Conservation (phyloP, 2,888 invertebrate species). For the Lymantria dispar region DNA sequence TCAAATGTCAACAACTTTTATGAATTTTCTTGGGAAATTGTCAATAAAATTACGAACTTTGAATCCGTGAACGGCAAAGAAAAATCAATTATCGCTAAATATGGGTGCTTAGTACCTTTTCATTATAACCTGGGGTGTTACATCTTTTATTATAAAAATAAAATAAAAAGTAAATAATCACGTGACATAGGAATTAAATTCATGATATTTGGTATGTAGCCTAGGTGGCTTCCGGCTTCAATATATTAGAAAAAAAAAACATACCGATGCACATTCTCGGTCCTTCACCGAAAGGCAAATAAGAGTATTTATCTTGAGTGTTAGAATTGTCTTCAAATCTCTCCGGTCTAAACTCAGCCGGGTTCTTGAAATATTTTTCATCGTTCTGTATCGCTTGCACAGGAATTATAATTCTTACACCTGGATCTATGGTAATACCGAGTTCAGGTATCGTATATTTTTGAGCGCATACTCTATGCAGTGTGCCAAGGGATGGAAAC, state of each 20-base stretch:
- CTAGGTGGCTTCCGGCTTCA: too few relatives aligned
- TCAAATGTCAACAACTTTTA: too few relatives aligned
- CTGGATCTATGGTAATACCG: constrained; percentile 51
- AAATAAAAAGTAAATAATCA: too few relatives aligned
- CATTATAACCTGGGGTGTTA: too few relatives aligned
- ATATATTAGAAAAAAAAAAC: constrained; percentile 17
- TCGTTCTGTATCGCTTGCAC: constrained; percentile 58
- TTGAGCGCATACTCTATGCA: constrained; percentile 50
- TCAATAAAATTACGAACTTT: too few relatives aligned
- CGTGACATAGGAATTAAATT: too few relatives aligned
- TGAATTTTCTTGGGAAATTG: too few relatives aligned
- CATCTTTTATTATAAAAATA: too few relatives aligned
- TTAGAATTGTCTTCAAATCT: constrained; percentile 40
- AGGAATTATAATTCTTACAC: constrained; percentile 55
- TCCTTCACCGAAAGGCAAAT: constrained; percentile 60
- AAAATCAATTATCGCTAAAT: too few relatives aligned
- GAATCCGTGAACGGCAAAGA: too few relatives aligned
- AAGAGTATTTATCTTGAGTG: constrained; percentile 39
- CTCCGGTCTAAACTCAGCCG: constrained; percentile 48
- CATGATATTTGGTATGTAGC: too few relatives aligned
- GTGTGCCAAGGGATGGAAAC: constrained; percentile 50
- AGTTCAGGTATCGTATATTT: constrained; percentile 44
- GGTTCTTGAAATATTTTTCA: constrained; percentile 53
- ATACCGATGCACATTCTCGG: constrained; percentile 60
- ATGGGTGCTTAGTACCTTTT: too few relatives aligned